Base-by-base conservation (phyloP, 2,797 vertebrate species). In the Coilia nasus region DNA sequence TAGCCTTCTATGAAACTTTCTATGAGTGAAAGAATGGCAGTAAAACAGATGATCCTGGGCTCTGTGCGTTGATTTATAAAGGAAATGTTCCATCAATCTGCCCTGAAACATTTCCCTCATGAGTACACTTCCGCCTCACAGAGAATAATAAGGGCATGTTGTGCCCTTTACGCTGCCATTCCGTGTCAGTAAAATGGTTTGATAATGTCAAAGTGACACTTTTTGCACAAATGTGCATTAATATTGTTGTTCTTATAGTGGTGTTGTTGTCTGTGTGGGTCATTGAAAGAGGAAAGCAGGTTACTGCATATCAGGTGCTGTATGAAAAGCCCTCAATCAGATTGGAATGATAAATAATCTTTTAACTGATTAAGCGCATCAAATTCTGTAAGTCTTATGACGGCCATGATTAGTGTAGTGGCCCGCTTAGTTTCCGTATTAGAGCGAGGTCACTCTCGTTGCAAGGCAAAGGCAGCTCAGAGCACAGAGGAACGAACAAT, bases 281-380 rank as follows among this genome's bases (percentile, higher is more conserved):
- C 31, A 21, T 78, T 78, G 31, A 21, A 35, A 41, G 2, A 41
- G 6, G 71, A 78, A 44, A 21, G 35, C 35, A 78, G 71, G 71
- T 71, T 15, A 44, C 64, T 31, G 71, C 5, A 19, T 6, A 3
- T 6, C 71, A 35, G 67, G 17, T 54, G 1, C 7, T 9, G 7
- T 75, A 75, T 75, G 28, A 75, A 75, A 35, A 75, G 28, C 67
- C 67, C 67, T 75, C 28, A 17, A 7, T 41, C 67, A 75, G 67
- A 75, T 75, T 35, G 67, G 31, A 78, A 78, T 78, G 15, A 21
- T 3, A 54, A 54, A 9, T 44, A 35, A 21, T 78, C 71, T 31
- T 17, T 41, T 41, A 78, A 78, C 41, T 21, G 71, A 44, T 41
- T 78, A 44, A 78, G 25, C 71, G 9, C 71, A 78, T 78, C 6